Percentiles rank a stretch among this genome's conserved stretches.
Conservation (phyloP, 2,888 invertebrate genomes). For the Ferdinandea cuprea region DNA sequence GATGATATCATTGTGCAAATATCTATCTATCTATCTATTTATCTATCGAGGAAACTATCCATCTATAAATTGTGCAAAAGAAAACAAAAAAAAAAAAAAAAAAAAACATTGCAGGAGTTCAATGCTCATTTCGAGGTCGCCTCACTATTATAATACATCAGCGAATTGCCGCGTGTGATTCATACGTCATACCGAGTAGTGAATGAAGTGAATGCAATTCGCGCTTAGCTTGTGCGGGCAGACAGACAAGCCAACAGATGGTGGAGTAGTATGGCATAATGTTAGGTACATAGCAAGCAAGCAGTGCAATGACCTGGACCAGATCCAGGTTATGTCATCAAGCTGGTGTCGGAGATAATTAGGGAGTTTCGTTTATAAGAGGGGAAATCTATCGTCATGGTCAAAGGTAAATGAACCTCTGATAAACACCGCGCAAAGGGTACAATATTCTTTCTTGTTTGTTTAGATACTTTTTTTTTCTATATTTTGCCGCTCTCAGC, state of each 20-base stretch:
- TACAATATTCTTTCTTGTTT: neutral
- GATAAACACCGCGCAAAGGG: neutral
- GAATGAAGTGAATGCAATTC: conserved; percentile 19
- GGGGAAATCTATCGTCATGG: conserved; percentile 54
- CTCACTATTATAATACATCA: neutral
- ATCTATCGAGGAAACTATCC: conserved; percentile 51
- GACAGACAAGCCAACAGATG: no score
- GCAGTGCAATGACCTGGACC: conserved; percentile 11
- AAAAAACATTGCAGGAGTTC: conserved; percentile 8
- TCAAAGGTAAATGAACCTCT: conserved; percentile 53
- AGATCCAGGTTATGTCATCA: conserved; percentile 60
- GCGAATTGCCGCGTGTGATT: conserved; percentile 6
- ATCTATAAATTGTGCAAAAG: conserved; percentile 54
- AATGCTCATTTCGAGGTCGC: conserved; percentile 53
- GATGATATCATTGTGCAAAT: conserved; percentile 59
- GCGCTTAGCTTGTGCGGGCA: no score
- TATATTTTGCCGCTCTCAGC: neutral
- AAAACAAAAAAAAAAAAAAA: conserved; percentile 32
- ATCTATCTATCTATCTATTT: conserved; percentile 13
- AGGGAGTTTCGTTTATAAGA: no score
- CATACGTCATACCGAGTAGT: conserved; percentile 51
- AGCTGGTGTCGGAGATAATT: no score
- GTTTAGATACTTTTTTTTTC: conserved; percentile 4
- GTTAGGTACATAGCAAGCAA: no score
- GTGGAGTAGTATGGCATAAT: no score